Conservation (phyloP, 37 sponge, comb jelly and placozoan species). For the Dysidea cf. avara region DNA sequence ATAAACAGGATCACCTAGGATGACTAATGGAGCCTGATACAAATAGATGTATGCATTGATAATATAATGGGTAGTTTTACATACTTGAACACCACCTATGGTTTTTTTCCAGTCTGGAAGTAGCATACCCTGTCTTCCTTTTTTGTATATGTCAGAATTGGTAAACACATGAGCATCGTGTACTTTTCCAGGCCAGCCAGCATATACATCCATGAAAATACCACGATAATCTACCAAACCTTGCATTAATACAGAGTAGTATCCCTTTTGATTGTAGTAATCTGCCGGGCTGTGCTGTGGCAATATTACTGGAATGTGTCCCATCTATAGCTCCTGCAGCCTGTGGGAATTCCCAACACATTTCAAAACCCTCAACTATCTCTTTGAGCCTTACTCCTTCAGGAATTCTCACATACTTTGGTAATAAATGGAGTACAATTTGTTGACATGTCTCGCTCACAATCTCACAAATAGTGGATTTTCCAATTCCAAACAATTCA, state of each 20-base stretch:
- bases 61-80: too few species aligned
- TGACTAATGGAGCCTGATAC: conserved; percentile 13
- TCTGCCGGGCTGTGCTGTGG: not conserved
- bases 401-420: too few species aligned
- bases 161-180: conserved; percentile 18
- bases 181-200: conserved; percentile 24
- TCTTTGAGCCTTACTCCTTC: not conserved
- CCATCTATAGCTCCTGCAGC: conserved; percentile 25
- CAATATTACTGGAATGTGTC: not conserved
- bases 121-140: conserved; percentile 1
- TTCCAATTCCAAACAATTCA: conserved; percentile 29
- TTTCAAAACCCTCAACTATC: not conserved
- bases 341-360: conserved; percentile 8
- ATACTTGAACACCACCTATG: conserved; percentile 6
- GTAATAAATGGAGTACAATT: conserved; percentile 17
- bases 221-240: conserved; percentile 5
- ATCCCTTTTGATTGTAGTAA: conserved; percentile 7
- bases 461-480: conserved; percentile 32
- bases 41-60: too few species aligned
- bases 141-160: not conserved
- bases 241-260: conserved; percentile 12
- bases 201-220: not conserved
- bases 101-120: conserved; percentile 2
- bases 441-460: conserved; percentile 26
- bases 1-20: conserved; percentile 57